Percentiles rank a stretch among this genome's conserved stretches.
phyloP scores from a whole-genome alignment of 2,888 invertebrate species.

The Ectropis crepuscularia region DNA sequence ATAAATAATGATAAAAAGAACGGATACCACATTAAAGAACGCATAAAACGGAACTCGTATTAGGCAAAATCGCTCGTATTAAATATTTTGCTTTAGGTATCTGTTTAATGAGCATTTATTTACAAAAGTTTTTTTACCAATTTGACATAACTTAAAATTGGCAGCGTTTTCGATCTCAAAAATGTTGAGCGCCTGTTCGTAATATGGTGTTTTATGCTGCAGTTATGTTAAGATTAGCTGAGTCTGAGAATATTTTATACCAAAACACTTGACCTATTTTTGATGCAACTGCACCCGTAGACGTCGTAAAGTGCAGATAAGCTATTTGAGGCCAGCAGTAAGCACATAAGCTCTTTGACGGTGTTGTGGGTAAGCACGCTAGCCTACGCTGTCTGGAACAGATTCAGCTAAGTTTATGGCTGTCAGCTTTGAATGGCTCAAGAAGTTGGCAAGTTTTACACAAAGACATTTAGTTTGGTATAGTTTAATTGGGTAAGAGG shows the following conservation, averaged over 20 bases:
- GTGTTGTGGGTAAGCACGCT: constrained; percentile 29
- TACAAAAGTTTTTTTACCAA: too few species aligned
- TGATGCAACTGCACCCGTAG: constrained; percentile 33
- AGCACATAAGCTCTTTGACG: constrained; percentile 42
- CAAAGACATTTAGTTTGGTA: neutral
- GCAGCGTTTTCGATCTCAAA: too few species aligned
- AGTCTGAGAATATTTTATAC: constrained; percentile 14
- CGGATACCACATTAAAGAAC: too few species aligned
- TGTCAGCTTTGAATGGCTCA: constrained; percentile 1
- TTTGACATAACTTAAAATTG: too few species aligned
- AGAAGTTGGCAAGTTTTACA: neutral
- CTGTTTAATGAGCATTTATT: too few species aligned
- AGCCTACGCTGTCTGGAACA: constrained; percentile 25
- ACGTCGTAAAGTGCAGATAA: constrained; percentile 42
- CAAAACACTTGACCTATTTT: constrained; percentile 33
- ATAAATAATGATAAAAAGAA: too few species aligned
- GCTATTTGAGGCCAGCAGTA: constrained; percentile 35
- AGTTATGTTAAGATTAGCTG: neutral
- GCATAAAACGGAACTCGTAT: too few species aligned
- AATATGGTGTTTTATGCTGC: too few species aligned
- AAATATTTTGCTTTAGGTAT: too few species aligned
- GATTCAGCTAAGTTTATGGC: constrained; percentile 17
- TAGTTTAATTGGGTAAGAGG: neutral
- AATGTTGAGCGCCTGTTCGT: too few species aligned
- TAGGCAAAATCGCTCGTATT: too few species aligned